Evolutionary conservation across 2,797 vertebrate genomes (phyloP).

Genomic region (Pachyuromys duprasi): DNA sequence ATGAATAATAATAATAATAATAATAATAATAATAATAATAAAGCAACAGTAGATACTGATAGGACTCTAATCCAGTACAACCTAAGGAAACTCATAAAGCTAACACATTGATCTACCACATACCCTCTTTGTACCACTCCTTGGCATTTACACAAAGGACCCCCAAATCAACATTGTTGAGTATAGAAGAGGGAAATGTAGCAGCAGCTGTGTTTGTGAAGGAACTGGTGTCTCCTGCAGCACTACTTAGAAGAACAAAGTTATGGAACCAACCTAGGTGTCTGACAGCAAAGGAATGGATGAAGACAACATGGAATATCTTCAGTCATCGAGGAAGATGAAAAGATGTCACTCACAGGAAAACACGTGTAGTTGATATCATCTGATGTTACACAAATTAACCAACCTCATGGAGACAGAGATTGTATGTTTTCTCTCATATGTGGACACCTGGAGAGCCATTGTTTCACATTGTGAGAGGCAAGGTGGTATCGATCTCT

Average conservation of each 20-base stretch:
- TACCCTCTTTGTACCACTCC: background rate
- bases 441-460: too few species aligned
- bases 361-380: background rate
- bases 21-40: too few species aligned
- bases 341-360: background rate
- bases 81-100: background rate
- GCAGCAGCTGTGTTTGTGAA: too few species aligned
- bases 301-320: too few species aligned
- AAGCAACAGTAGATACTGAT: background rate
- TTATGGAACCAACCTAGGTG: background rate
- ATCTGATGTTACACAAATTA: background rate
- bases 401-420: background rate
- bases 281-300: background rate
- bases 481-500: too few species aligned
- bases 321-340: too few species aligned
- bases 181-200: background rate
- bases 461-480: too few species aligned
- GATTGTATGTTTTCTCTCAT: background rate
- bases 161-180: background rate
- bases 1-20: too few species aligned
- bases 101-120: background rate
- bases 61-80: background rate
- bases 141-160: background rate
- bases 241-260: background rate
- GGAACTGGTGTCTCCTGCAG: too few species aligned